Evolutionary conservation across 1,140 invertebrate species (phyloP).

Genomic region (Melanaphis sacchari): DNA sequence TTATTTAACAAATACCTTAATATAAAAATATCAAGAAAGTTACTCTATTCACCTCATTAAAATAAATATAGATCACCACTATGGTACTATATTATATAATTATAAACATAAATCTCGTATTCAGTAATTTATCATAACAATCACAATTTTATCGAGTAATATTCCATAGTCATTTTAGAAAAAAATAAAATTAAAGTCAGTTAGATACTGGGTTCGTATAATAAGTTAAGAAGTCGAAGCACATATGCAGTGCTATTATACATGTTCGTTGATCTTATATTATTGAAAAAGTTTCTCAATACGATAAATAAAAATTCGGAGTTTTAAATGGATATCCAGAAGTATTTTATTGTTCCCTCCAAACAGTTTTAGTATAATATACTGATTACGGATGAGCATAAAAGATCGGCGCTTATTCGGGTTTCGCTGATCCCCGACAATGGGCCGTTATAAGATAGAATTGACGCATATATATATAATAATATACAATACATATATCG

Average conservation of each 20-base stretch:
- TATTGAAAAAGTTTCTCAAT: conserved; percentile 42
- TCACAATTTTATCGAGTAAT: neutral
- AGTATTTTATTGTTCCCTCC: conserved; percentile 40
- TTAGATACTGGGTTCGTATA: neutral
- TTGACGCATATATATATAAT: neutral
- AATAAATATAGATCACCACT: neutral
- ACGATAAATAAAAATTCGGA: conserved; percentile 40
- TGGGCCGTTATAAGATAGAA: neutral
- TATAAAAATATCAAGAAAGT: neutral
- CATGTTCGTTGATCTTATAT: conserved; percentile 16
- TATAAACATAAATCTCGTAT: neutral
- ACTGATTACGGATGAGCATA: conserved; percentile 13
- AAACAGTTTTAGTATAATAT: conserved; percentile 1
- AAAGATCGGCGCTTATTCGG: conserved; percentile 1
- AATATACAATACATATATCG: neutral
- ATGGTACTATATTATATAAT: neutral
- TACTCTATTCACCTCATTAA: neutral
- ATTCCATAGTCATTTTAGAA: neutral
- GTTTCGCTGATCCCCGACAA: conserved; percentile 15
- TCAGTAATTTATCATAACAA: neutral
- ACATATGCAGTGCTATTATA: neutral
- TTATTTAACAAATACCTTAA: neutral
- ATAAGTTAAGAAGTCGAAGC: neutral
- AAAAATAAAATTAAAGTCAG: neutral
- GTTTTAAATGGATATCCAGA: conserved; percentile 6